These are phyloP conservation scores for Eospalax fontanierii DNA, from an alignment of 2,797 vertebrate species.

Conservation along the genomic window DNA sequence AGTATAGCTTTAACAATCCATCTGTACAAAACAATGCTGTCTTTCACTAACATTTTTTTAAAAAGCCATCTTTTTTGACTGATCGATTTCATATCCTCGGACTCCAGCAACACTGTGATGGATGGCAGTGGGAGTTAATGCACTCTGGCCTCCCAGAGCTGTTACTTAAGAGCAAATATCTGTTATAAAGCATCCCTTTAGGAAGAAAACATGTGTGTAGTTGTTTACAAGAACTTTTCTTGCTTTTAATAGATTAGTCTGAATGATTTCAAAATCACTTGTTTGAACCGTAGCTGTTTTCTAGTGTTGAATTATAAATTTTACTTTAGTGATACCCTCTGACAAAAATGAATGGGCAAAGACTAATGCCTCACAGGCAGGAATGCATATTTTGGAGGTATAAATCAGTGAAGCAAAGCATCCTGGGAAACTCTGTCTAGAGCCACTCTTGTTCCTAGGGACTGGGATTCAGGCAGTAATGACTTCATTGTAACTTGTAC, in stretches of 20 bases:
- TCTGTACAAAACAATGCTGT: slow-evolving; percentile 28
- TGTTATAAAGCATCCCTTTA: slow-evolving; percentile 5
- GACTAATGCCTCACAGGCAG: not conserved
- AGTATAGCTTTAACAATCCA: slow-evolving; percentile 13
- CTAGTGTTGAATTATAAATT: slow-evolving; percentile 25
- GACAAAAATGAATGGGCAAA: not conserved
- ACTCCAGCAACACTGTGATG: not conserved
- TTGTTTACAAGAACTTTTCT: not conserved
- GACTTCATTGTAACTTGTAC: not conserved
- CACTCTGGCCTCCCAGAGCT: not conserved
- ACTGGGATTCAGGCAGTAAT: not conserved
- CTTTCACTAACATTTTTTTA: slow-evolving; percentile 52
- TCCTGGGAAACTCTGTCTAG: not conserved
- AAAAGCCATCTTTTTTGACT: slow-evolving; percentile 15
- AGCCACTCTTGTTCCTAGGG: not conserved
- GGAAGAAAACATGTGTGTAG: slow-evolving; percentile 41
- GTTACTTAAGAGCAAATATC: slow-evolving; percentile 3
- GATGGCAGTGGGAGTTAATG: not conserved
- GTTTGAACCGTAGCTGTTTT: slow-evolving; percentile 30
- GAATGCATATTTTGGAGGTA: not conserved
- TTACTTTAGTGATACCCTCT: not conserved
- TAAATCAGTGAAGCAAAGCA: slow-evolving; percentile 14
- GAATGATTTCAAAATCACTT: not conserved
- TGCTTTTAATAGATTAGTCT: slow-evolving; percentile 9
- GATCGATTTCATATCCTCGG: not conserved